Percentiles rank a stretch among this genome's conserved stretches.
These are phyloP conservation scores for Alectoris magna DNA, from an alignment of 2,797 vertebrate genomes.

Conservation along the genomic window DNA sequence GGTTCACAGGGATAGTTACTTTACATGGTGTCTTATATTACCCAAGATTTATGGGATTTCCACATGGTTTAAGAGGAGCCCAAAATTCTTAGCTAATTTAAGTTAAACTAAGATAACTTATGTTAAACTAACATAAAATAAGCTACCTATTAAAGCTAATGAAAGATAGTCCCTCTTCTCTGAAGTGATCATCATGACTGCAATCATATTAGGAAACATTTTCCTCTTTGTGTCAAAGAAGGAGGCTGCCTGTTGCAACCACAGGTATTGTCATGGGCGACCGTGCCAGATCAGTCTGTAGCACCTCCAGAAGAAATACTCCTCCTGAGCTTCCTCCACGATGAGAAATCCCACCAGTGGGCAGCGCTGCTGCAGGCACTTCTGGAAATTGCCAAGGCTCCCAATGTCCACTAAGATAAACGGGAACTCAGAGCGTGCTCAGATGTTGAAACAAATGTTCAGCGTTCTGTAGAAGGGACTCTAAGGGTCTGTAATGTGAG, in stretches of 20 bases:
- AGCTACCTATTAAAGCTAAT: background rate
- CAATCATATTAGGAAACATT: background rate
- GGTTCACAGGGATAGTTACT: background rate
- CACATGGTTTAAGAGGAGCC: background rate
- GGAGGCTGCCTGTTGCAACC: background rate
- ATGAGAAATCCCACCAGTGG: background rate
- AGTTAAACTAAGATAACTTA: background rate
- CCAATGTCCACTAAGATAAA: background rate
- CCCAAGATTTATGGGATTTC: background rate
- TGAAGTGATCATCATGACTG: background rate
- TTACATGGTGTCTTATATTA: background rate
- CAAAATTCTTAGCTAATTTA: background rate
- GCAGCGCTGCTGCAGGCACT: background rate
- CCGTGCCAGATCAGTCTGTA: accelerated
- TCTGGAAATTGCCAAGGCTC: background rate
- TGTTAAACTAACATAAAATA: background rate
- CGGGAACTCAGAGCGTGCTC: background rate
- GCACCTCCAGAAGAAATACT: background rate
- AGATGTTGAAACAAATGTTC: background rate
- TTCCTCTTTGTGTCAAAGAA: background rate
- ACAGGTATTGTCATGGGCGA: accelerated
- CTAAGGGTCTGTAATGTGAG: background rate
- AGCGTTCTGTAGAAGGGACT: background rate
- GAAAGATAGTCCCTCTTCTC: background rate
- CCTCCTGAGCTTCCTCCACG: background rate